Percentiles rank a stretch among this genome's conserved stretches.
Conservation (phyloP, 2,797 vertebrate species). For the Pseudochaenichthys georgianus region DNA sequence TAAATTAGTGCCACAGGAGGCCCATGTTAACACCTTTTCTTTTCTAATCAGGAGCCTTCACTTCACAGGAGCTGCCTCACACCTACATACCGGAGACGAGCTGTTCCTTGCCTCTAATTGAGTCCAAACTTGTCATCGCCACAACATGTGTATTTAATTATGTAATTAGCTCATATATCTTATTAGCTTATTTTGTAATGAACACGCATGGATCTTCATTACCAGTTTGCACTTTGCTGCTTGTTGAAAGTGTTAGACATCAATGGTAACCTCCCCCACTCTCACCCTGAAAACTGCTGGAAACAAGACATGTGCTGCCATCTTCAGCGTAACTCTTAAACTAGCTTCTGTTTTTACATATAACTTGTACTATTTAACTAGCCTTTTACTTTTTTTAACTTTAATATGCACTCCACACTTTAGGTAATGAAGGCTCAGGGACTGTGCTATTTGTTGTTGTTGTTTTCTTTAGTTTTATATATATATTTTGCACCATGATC, state of each 20-base stretch:
- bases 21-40: slow-evolving; percentile 71
- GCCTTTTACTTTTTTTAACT: too few relatives aligned
- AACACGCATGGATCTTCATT: neutral
- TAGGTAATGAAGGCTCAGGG: too few relatives aligned
- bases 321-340: too few relatives aligned
- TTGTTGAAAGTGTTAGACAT: neutral
- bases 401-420: too few relatives aligned
- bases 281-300: too few relatives aligned
- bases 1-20: slow-evolving; percentile 52
- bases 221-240: neutral
- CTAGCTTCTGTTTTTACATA: too few relatives aligned
- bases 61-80: slow-evolving; percentile 57
- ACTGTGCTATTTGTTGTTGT: too few relatives aligned
- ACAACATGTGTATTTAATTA: slow-evolving; percentile 33
- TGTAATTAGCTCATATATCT: slow-evolving; percentile 39
- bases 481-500: too few relatives aligned
- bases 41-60: slow-evolving; percentile 76
- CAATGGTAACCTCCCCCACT: too few relatives aligned
- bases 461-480: too few relatives aligned
- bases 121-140: slow-evolving; percentile 58
- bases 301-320: too few relatives aligned
- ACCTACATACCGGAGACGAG: slow-evolving; percentile 46
- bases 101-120: slow-evolving; percentile 46
- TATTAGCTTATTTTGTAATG: slow-evolving; percentile 15
- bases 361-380: too few relatives aligned